These are phyloP conservation scores for Zygogramma bicolorata DNA, from an alignment of 2,888 invertebrate genomes.

Conservation along the genomic window DNA sequence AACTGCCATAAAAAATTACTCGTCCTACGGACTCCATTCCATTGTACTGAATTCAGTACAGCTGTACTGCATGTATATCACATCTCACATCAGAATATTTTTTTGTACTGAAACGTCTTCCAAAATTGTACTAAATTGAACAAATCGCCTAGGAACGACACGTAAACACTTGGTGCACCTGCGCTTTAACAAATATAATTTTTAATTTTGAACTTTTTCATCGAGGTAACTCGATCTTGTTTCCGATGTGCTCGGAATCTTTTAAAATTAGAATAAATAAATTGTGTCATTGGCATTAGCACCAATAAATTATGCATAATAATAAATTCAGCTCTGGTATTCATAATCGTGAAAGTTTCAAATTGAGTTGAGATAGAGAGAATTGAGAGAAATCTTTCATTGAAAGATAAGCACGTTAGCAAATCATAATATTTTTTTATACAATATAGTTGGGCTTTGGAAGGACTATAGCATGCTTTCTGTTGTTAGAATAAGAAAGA, in stretches of 20 bases:
- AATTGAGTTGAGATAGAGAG: neutral
- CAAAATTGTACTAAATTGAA: neutral
- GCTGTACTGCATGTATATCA: too few relatives aligned
- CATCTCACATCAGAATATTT: neutral
- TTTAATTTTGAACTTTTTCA: neutral
- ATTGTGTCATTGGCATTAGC: neutral
- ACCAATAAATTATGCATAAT: neutral
- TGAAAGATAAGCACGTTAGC: neutral
- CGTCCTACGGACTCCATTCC: too few relatives aligned
- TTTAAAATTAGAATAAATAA: neutral
- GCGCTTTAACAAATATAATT: neutral
- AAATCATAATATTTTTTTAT: neutral
- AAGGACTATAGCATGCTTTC: neutral
- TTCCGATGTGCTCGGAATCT: neutral
- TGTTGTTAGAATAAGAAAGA: neutral
- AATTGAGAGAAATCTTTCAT: neutral
- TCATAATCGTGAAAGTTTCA: neutral
- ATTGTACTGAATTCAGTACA: too few relatives aligned
- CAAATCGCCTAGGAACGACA: neutral
- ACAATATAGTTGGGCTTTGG: neutral
- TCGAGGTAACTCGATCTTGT: neutral
- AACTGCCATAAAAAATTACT: too few relatives aligned
- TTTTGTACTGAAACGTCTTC: neutral
- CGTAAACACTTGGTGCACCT: neutral
- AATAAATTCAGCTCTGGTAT: neutral